Base-by-base conservation (phyloP, 2,797 vertebrate genomes). In the Liparis tanakae region DNA sequence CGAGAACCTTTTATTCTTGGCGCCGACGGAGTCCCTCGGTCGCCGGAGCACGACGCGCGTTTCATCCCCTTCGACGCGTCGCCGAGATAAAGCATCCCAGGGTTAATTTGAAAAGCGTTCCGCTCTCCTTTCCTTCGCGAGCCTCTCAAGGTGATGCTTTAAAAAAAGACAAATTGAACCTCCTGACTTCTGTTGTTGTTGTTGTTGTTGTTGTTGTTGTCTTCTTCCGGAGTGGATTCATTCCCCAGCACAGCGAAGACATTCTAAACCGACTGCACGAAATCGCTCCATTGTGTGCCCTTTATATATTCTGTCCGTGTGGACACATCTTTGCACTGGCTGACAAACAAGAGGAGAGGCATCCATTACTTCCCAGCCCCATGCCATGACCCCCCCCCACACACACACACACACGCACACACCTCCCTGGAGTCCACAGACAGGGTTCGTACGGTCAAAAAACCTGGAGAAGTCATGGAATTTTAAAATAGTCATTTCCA, bases 221-320 rank as follows among this genome's bases (percentile, higher is more conserved):
- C 67, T 65, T 76, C 62, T 22, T 46, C 57, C 20, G 25, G 43
- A 37, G 51, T 70, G 58, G 48, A 66, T 81, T 76, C 43, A 65
- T 56, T 87, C 79, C 79, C 72, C 53, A 57, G 55, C 72, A 61
- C 78, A 82, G 41, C 75, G 57, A 83, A 82, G 80, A 46, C 67
- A 72, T 78, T 83, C 36, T 85, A 80, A 86, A 86, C 81, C 64
- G 67, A 54, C 60, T 70, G 58, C 43, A 59, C 61, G 84, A 70
- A 70, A 25, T 75, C 37, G 41, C 51, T 68, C 74, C 46, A 71
- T 86, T 79, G 84, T 77, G 25, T 30, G 25, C 72, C 82, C 81
- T 56, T 83, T 36, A 55, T 75, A 55, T 75, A 25, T 46, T 72
- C 54, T 67, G 71, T 78, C 72, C 5, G 22, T 70, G 56, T 70